Conservation (phyloP, 2,888 invertebrate genomes). For the Vesta saturnalis region DNA sequence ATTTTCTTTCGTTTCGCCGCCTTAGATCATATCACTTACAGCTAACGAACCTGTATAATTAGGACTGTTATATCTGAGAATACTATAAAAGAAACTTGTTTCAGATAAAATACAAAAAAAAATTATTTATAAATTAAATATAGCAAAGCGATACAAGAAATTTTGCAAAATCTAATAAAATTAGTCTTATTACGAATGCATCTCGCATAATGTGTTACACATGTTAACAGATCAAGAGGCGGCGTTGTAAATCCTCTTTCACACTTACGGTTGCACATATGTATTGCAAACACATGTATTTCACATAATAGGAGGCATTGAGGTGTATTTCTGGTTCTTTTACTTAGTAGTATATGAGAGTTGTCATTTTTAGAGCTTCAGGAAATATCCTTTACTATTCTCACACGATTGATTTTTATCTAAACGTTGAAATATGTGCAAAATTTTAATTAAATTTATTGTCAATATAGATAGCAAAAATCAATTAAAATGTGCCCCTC, state of each 20-base stretch:
- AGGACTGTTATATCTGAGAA: conserved; percentile 28
- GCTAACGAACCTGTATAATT: conserved; percentile 40
- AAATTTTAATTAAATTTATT: conserved; percentile 6
- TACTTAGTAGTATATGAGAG: not conserved
- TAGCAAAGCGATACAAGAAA: conserved; percentile 7
- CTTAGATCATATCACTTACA: conserved; percentile 38
- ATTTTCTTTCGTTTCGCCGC: conserved; percentile 36
- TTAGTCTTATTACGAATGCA: conserved; percentile 32
- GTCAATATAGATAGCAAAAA: not conserved
- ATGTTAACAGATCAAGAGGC: conserved; percentile 43
- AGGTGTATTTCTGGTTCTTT: conserved; percentile 43
- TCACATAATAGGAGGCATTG: conserved; percentile 42
- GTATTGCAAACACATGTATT: conserved; percentile 43
- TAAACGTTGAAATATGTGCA: too few species aligned
- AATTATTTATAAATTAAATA: conserved; percentile 19
- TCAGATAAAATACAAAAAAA: conserved; percentile 8
- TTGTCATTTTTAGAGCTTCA: conserved; percentile 6
- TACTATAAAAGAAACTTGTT: too few species aligned
- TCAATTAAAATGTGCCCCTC: conserved; percentile 23
- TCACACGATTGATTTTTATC: too few species aligned
- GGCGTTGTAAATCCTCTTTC: conserved; percentile 44
- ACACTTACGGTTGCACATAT: conserved; percentile 38
- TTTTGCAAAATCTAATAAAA: conserved; percentile 26
- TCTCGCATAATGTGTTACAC: conserved; percentile 38
- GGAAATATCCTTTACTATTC: too few species aligned